phyloP scores from a whole-genome alignment of 2,113 vertebrate genomes.

The Anoplopoma fimbria region DNA sequence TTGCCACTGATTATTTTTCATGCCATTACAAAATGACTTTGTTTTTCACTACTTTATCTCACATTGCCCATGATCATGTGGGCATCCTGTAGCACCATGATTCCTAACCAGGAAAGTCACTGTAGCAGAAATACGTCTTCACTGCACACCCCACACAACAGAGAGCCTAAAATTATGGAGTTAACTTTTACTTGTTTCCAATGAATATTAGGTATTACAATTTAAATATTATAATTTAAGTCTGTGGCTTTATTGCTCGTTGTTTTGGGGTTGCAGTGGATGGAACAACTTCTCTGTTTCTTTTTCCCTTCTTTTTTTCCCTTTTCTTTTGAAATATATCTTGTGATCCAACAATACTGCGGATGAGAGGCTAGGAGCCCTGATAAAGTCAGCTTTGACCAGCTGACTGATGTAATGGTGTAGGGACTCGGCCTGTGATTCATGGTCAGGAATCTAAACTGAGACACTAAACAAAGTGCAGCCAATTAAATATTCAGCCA shows the following conservation, averaged over 20 bases:
- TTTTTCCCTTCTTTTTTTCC: not conserved
- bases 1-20: not conserved
- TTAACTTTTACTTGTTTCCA: slow-evolving; percentile 1
- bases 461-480: slow-evolving; percentile 14
- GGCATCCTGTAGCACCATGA: slow-evolving; percentile 63
- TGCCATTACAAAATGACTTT: not conserved
- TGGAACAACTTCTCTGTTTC: not conserved
- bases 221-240: not conserved
- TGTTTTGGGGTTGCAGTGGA: not conserved
- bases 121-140: slow-evolving; percentile 54
- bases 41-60: not conserved
- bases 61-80: not conserved
- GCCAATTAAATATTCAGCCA: slow-evolving; percentile 10
- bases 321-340: slow-evolving; percentile 16
- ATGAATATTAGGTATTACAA: too few species aligned
- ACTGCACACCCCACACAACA: not conserved
- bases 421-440: not conserved
- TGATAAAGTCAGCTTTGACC: slow-evolving; percentile 23
- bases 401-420: not conserved
- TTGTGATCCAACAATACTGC: not conserved
- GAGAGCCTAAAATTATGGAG: not conserved
- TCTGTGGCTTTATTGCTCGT: not conserved
- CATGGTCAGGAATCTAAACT: slow-evolving; percentile 5
- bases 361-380: slow-evolving; percentile 1
- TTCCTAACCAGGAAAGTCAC: slow-evolving; percentile 41